A percentile compares a stretch with the other conserved stretches of the same genome.
Evolutionary conservation across 2,113 vertebrate species (phyloP).

Genomic region (Andinoacara biseriatus): DNA sequence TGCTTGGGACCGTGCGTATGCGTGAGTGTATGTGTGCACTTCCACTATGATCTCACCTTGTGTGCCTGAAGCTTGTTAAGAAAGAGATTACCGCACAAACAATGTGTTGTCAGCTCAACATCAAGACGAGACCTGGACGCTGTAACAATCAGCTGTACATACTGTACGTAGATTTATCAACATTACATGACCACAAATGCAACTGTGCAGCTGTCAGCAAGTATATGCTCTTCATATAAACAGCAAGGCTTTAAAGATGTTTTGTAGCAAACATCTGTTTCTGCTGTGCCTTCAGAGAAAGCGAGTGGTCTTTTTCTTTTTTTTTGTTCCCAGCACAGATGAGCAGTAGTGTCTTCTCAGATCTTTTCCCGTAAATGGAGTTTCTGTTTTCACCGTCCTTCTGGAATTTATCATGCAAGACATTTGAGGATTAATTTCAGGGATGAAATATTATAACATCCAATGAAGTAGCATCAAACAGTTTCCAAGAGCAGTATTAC

Average conservation of each 20-base stretch:
- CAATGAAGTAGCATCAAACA: slow-evolving; percentile 34
- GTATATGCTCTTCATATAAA: slow-evolving; percentile 15
- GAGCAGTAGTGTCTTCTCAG: slow-evolving; percentile 48
- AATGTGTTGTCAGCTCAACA: slow-evolving; percentile 66
- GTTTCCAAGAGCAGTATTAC: slow-evolving; percentile 3
- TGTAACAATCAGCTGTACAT: slow-evolving; percentile 56
- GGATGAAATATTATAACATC: slow-evolving; percentile 41
- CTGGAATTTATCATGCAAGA: slow-evolving; percentile 49
- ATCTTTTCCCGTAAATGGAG: slow-evolving; percentile 60
- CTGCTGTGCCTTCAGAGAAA: slow-evolving; percentile 48
- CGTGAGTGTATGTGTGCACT: slow-evolving; percentile 42
- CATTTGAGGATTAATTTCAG: slow-evolving; percentile 29
- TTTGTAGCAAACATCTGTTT: slow-evolving; percentile 66
- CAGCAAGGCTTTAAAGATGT: slow-evolving; percentile 27
- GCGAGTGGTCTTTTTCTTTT: slow-evolving; percentile 21
- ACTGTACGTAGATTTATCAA: slow-evolving; percentile 28
- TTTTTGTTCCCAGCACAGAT: slow-evolving; percentile 41
- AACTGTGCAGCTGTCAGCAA: slow-evolving; percentile 38
- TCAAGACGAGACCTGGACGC: slow-evolving; percentile 33
- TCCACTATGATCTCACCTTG: slow-evolving; percentile 80
- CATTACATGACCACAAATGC: slow-evolving; percentile 47
- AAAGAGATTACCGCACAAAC: slow-evolving; percentile 75
- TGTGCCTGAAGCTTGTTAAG: slow-evolving; percentile 82
- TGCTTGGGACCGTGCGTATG: slow-evolving; percentile 46
- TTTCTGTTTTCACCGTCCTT: slow-evolving; percentile 44